Conservation (phyloP, 2,113 vertebrate species). For the Phalacrocorax carbo region DNA sequence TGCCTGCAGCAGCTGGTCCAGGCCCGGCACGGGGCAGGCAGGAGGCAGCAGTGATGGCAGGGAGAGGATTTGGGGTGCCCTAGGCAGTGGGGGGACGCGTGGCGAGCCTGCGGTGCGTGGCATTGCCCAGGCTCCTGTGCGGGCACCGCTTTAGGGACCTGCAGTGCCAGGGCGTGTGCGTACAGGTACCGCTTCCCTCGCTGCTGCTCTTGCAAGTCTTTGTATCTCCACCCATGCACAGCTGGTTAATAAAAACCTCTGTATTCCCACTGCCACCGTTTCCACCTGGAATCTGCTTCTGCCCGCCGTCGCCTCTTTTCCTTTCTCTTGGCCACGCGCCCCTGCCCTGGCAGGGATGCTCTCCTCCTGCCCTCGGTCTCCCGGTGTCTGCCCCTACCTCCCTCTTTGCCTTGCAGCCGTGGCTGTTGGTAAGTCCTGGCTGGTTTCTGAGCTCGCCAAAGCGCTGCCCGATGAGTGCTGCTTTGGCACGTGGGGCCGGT, state of each 20-base stretch:
- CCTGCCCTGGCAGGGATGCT: neutral
- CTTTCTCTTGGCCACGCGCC: neutral
- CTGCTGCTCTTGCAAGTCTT: neutral
- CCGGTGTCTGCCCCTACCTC: neutral
- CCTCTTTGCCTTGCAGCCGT: neutral
- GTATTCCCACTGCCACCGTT: neutral
- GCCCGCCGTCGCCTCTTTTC: neutral
- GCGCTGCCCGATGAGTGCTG: neutral
- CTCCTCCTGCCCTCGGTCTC: neutral
- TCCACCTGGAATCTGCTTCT: conserved; percentile 36
- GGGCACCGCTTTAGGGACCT: neutral
- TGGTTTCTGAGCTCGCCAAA: neutral
- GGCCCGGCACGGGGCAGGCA: accelerated
- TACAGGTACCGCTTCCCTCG: neutral
- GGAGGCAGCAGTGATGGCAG: neutral
- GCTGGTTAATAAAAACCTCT: neutral
- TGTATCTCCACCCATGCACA: neutral
- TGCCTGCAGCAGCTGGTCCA: neutral
- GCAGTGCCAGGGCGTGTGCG: neutral
- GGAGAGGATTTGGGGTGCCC: neutral
- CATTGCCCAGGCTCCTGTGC: neutral
- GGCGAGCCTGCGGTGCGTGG: accelerated
- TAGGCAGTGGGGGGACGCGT: neutral
- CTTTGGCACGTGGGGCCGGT: neutral
- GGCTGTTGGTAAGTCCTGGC: neutral